Evolutionary conservation across 2,888 invertebrate genomes (phyloP), one percentile per base, ranked within the genome.

Genomic region (Andrena haemorrhoa): DNA sequence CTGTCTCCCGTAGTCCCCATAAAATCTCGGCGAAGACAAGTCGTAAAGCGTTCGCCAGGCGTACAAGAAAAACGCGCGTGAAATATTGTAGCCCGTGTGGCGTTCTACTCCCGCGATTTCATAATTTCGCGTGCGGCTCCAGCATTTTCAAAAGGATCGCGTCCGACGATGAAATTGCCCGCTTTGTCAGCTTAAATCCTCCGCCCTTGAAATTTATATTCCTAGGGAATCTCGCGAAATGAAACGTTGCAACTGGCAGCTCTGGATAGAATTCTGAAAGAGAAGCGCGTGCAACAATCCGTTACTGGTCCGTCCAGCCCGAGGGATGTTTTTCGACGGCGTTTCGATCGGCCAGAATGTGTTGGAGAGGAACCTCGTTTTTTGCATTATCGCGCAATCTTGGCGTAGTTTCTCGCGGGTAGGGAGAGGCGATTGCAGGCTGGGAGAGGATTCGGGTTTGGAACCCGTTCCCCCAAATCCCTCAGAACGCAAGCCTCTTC

Each of bases 401-500:
- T 60, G 61, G 64, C 58, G 61, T 70, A 26, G 76, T 64, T 75
- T 84, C 77, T 61, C 68, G 7, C 23, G 10, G 56, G 20, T 53
- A 56, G 23, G 74, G 41, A n/a, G 29, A 47, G 60, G 72, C 23
- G 60, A 79, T 65, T 72, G 79, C 31, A 33, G 47, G 33, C 26
- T 35, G 49, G 64, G 41, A 51, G 71, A 63, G 71, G 60, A 75
- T 68, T 63, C 63, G 60, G 71, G 71, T 20, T 20, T 64, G 61
- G 65, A 65, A 41, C 63, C 69, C 60, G 74, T 75, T 81, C 72
- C 49, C 75, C 53, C 76, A 70, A 84, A 86, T 86, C 84, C 82
- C 79, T 78, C 78, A 72, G 79, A 82, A 79, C 77, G 73, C 65
- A 80, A 82, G 73, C 72, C 83, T 85, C 79, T 77, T 77, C 64